Evolutionary conservation across 2,113 vertebrate species (phyloP), one percentile per base, ranked within the genome.

Genomic region (Bos indicus): DNA sequence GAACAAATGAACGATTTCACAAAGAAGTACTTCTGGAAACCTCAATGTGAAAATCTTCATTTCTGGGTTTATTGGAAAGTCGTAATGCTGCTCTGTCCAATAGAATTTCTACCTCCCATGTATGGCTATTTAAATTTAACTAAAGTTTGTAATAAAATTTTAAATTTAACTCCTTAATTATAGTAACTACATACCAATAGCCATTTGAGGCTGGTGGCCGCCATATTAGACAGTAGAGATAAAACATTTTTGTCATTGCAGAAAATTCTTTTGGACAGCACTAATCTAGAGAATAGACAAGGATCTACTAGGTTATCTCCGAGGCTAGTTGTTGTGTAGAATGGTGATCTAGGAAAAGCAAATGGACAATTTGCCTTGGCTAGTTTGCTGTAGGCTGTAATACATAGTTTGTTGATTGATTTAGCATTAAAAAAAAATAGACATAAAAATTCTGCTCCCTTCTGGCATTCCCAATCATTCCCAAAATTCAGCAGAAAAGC

Each of bases 401-500:
- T 92, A n/a, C 25, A 48, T 30, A 80, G 19, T 71, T 92, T 88
- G 15, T 13, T 59, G n/a, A 64, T 57, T 94, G 21, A 54, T 60
- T 8, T 94, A 36, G 6, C 36, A 40, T 87, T 87, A 4, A 64
- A 95, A 85, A 40, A 13, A 90, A 14, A 13, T 60, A 60, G 52
- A 12, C 28, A 16, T 88, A 57, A 51, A 56, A 51, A 88, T 91
- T 88, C 56, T 48, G 36, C 43, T 84, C 8, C 21, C 43, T 77
- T 54, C 26, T 86, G 78, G 64, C 52, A 84, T 90, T 81, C 26
- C 46, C 60, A 59, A 1, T 80, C 28, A 7, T 64, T 91, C 30
- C 60, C 71, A 71, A 78, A 90, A 83, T 81, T 46, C 21, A 88
- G 26, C 52, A 6, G 82, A 59, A 94, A 97, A 92, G 16, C 30